Base-by-base conservation (phyloP, 2,888 invertebrate species). In the Zonitis immaculata region DNA sequence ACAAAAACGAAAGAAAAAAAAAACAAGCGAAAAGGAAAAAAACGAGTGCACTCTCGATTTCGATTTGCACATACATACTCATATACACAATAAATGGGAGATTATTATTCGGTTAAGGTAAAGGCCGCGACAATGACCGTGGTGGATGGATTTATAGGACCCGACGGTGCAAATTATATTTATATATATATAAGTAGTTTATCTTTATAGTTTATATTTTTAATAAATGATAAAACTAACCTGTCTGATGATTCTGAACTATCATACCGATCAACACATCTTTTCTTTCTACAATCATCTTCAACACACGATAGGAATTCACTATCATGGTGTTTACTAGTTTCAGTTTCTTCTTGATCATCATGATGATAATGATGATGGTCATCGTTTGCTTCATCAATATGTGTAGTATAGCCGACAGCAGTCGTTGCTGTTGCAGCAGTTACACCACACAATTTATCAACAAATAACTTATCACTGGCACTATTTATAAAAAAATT, bases 221-320 rank as follows among this genome's bases (percentile, higher is more conserved):
- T n/a, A n/a, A n/a, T n/a, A n/a, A n/a, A n/a, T n/a, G n/a, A n/a
- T n/a, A n/a, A n/a, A n/a, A 32, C 35, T 49, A 77, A 91, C 92
- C 92, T 92, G 89, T 92, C 92, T 79, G 91, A 92, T 72, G 91
- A 91, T 80, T 92, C 92, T 71, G 91, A 91, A 78, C 91, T 92
- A 82, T 93, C 92, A 81, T 90, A 92, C 80, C 91, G 85, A 84
- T 92, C 91, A 76, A 89, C 82, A 79, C 91, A 90, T 79, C 92
- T 83, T 79, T 89, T 91, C 79, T 87, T 89, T 76, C 87, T 83
- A 73, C 83, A 86, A 67, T 83, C 84, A 55, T 78, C 77, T 65
- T 76, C 71, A 67, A 67, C 62, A 47, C 57, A 57, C 52, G 59
- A 51, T 56, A 57, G 46, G 46, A 58, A 55, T 16, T 44, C 46